Conservation (phyloP, 1,140 invertebrate genomes). For the Nylanderia fulva region DNA sequence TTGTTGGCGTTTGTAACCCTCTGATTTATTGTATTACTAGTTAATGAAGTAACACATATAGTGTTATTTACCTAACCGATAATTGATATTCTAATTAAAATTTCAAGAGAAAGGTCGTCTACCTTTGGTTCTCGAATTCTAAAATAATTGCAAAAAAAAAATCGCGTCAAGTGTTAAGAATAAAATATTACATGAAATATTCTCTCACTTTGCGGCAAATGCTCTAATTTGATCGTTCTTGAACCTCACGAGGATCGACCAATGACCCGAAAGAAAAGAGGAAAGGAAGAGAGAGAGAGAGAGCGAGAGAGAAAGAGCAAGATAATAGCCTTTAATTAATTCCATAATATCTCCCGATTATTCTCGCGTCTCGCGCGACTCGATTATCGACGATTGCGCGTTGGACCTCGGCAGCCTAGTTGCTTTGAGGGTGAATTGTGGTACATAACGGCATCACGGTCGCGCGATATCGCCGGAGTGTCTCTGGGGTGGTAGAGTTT, state of each 20-base stretch:
- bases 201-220: neutral
- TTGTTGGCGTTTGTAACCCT: no score
- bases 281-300: neutral
- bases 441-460: conserved; percentile 42
- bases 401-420: conserved; percentile 16
- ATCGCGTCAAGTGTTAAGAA: neutral
- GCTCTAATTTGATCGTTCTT: conserved; percentile 27
- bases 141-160: neutral
- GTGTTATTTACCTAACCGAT: no score
- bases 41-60: no score
- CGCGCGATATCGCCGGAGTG: conserved; percentile 39
- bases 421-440: conserved; percentile 48
- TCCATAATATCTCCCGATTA: conserved; percentile 53
- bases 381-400: conserved; percentile 51
- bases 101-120: no score
- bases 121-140: neutral
- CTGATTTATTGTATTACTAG: no score
- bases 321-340: conserved; percentile 56
- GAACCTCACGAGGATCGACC: neutral
- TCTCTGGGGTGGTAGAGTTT: conserved; percentile 7
- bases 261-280: conserved; percentile 3
- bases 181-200: neutral
- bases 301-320: neutral
- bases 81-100: no score
- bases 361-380: conserved; percentile 49